These are phyloP conservation scores for Agonopterix arenella DNA, from an alignment of 2,888 invertebrate species.

Conservation along the genomic window DNA sequence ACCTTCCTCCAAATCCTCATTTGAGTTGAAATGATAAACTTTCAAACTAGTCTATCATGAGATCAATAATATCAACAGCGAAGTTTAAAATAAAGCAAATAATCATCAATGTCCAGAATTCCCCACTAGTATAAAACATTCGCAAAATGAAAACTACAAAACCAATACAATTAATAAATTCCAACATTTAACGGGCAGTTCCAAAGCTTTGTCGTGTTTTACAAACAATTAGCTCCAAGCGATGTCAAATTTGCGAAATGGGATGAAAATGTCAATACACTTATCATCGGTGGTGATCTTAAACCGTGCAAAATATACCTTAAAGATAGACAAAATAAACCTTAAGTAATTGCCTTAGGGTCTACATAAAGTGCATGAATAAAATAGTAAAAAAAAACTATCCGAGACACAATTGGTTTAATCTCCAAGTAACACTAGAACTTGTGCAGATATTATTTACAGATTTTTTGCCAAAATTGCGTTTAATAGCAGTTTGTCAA, in stretches of 20 bases:
- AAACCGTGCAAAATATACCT: conserved; percentile 8
- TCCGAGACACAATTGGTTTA: conserved; percentile 37
- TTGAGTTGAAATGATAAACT: no score
- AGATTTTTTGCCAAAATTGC: conserved; percentile 33
- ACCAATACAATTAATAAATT: not conserved
- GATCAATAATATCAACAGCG: no score
- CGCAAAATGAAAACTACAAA: no score
- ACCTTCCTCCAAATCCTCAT: no score
- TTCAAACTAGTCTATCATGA: no score
- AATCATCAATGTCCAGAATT: no score
- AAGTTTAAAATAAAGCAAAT: no score
- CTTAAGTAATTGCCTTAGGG: not conserved
- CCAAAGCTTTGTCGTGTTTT: conserved; percentile 37
- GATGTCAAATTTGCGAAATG: conserved; percentile 57
- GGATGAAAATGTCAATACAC: conserved; percentile 75
- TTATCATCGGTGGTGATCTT: conserved; percentile 58
- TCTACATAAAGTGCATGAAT: not conserved
- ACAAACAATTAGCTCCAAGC: conserved; percentile 61
- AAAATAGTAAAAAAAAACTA: conserved; percentile 13
- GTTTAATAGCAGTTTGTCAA: conserved; percentile 32
- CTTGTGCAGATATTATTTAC: conserved; percentile 52
- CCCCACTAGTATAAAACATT: no score
- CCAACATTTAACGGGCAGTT: no score
- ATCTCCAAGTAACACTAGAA: conserved; percentile 59
- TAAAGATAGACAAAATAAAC: no score